These are phyloP conservation scores for Sciurus niger DNA, from an alignment of 2,113 vertebrate species.

Conservation along the genomic window DNA sequence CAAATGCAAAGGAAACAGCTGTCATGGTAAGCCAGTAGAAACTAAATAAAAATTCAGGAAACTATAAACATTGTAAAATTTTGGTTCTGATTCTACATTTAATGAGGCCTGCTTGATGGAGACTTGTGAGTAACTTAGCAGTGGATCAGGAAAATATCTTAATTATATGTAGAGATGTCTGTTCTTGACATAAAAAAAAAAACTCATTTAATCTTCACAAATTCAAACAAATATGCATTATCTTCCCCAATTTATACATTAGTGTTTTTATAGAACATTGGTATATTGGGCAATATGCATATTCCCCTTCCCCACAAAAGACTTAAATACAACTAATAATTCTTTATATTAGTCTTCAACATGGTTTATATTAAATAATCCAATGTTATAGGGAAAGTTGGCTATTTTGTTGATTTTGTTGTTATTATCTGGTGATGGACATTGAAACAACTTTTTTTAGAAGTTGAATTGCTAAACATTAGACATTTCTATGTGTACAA, in stretches of 20 bases:
- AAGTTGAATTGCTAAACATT: background rate
- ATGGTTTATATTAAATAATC: background rate
- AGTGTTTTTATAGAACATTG: background rate
- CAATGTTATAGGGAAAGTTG: background rate
- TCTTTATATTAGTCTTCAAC: background rate
- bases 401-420: background rate
- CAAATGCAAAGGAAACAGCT: background rate
- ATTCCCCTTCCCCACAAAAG: background rate
- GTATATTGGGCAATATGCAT: background rate
- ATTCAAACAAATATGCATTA: background rate
- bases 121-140: background rate
- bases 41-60: background rate
- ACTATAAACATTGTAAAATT: background rate
- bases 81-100: background rate
- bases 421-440: background rate
- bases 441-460: background rate
- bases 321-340: background rate
- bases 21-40: background rate
- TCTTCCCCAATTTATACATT: background rate
- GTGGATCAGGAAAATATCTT: background rate
- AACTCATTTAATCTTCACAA: background rate
- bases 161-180: background rate
- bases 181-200: background rate
- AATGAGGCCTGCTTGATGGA: background rate
- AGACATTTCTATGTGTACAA: background rate